These are phyloP conservation scores for Ctenodactylus gundi DNA, from an alignment of 2,113 vertebrate genomes.

Conservation along the genomic window DNA sequence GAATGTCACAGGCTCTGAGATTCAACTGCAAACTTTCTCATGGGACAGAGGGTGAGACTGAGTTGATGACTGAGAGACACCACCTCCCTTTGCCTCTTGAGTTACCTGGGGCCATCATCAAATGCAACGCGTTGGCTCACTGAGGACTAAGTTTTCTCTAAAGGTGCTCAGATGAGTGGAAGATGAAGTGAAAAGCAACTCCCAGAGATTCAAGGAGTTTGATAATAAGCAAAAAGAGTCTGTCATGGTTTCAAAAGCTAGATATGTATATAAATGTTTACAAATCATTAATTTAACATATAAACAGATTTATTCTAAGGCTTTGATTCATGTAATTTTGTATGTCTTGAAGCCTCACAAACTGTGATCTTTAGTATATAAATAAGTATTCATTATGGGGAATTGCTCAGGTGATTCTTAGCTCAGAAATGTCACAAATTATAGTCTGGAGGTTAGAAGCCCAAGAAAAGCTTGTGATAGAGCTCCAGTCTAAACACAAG, in stretches of 20 bases:
- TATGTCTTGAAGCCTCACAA: too few relatives aligned
- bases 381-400: too few relatives aligned
- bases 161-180: background rate
- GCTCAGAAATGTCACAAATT: background rate
- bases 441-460: background rate
- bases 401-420: background rate
- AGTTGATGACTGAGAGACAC: background rate
- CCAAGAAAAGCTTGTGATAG: background rate
- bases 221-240: background rate
- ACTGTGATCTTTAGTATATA: too few relatives aligned
- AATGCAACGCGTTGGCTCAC: background rate
- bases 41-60: background rate
- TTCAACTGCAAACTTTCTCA: background rate
- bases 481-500: background rate
- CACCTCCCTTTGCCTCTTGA: background rate
- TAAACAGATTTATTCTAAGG: background rate
- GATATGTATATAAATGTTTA: background rate
- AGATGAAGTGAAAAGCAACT: background rate
- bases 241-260: background rate
- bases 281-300: background rate
- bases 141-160: background rate
- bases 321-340: too few relatives aligned
- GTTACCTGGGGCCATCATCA: background rate
- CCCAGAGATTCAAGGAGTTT: background rate
- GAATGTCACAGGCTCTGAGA: background rate